These are phyloP conservation scores for Vultur gryphus DNA, from an alignment of 2,797 vertebrate genomes.

Conservation along the genomic window DNA sequence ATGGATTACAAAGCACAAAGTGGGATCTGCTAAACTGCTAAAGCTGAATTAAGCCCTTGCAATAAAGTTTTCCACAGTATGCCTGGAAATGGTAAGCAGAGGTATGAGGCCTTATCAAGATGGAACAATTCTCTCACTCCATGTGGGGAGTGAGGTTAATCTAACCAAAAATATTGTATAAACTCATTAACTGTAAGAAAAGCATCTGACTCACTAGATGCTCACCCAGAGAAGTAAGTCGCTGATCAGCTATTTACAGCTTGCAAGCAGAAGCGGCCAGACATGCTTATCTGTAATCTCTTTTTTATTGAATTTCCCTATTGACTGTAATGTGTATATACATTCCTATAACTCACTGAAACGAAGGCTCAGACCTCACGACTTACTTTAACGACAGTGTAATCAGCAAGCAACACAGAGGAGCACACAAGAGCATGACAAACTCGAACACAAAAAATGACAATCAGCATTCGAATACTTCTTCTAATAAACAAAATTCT, in stretches of 20 bases:
- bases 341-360: background rate
- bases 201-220: background rate
- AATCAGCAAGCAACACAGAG: background rate
- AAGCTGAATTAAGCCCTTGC: background rate
- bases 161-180: background rate
- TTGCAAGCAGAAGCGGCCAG: background rate
- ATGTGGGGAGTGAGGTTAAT: background rate
- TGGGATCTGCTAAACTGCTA: background rate
- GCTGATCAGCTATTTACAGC: background rate
- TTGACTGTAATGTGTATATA: background rate
- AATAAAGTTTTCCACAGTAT: background rate
- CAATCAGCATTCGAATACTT: background rate
- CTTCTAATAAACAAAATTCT: background rate
- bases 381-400: background rate
- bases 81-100: background rate
- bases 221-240: background rate
- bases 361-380: background rate
- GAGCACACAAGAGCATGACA: background rate
- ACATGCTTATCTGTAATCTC: background rate
- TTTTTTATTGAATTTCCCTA: constrained; percentile 9
- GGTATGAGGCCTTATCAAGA: background rate
- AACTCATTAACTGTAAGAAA: background rate
- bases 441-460: background rate
- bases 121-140: background rate
- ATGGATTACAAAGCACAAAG: background rate